A percentile compares a stretch with the other conserved stretches of the same genome.
Conservation (phyloP, 1,140 invertebrate genomes). For the Thaumetopoea pityocampa region DNA sequence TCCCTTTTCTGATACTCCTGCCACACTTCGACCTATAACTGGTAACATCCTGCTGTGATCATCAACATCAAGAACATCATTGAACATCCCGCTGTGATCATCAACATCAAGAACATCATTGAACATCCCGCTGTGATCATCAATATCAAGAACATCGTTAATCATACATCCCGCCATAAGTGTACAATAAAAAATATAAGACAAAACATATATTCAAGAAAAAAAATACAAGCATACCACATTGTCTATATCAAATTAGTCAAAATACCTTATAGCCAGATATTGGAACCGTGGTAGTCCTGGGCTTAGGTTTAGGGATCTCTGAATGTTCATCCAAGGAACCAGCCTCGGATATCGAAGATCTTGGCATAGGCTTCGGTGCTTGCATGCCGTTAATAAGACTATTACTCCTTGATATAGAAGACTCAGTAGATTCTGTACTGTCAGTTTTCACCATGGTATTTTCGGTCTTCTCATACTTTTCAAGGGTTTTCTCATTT, state of each 20-base stretch:
- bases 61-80: no score
- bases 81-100: no score
- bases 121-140: no score
- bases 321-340: conserved; percentile 67
- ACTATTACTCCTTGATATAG: conserved; percentile 56
- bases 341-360: conserved; percentile 69
- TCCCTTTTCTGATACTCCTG: no score
- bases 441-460: conserved; percentile 37
- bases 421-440: conserved; percentile 44
- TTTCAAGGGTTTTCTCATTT: conserved; percentile 23
- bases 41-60: no score
- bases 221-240: conserved; percentile 14
- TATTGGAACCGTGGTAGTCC: conserved; percentile 77
- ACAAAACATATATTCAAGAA: conserved; percentile 10
- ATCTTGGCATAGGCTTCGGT: conserved; percentile 84
- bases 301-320: conserved; percentile 83
- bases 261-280: conserved; percentile 84
- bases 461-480: conserved; percentile 33
- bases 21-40: no score
- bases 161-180: no score
- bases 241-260: conserved; percentile 14
- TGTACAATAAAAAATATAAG: conserved; percentile 12
- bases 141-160: no score
- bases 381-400: conserved; percentile 70
- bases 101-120: no score